phyloP scores from a whole-genome alignment of 2,888 invertebrate genomes.

The Bhutanitis thaidina region DNA sequence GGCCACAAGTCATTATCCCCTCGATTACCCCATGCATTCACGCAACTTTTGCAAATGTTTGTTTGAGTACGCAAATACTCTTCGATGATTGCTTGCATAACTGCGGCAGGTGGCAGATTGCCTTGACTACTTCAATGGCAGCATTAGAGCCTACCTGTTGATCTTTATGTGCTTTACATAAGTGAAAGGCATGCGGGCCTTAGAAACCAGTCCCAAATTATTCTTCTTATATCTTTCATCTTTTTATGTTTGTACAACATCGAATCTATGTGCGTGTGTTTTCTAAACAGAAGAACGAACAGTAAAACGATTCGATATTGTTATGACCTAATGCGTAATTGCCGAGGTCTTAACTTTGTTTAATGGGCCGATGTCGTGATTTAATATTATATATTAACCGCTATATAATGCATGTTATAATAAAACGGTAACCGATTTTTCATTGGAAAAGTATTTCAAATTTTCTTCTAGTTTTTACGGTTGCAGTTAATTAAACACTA shows the following conservation, averaged over 20 bases:
- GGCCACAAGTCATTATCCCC: constrained; percentile 50
- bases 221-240: constrained; percentile 18
- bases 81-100: constrained; percentile 45
- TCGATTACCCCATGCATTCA: constrained; percentile 53
- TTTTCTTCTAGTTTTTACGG: no score
- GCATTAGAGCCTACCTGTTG: constrained; percentile 36
- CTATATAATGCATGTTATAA: constrained; percentile 5
- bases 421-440: no score
- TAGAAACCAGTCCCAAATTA: constrained; percentile 22
- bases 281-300: constrained; percentile 25
- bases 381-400: no score
- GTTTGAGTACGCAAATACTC: constrained; percentile 53
- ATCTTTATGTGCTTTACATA: constrained; percentile 42
- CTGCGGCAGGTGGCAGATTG: constrained; percentile 36
- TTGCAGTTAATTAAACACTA: no score
- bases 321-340: constrained; percentile 36
- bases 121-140: constrained; percentile 37
- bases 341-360: constrained; percentile 30
- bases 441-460: no score
- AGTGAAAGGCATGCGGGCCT: constrained; percentile 43
- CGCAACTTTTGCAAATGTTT: constrained; percentile 58
- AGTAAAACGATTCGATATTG: constrained; percentile 32
- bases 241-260: not conserved
- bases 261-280: not conserved
- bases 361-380: constrained; percentile 31